Conservation (phyloP, 2,113 vertebrate genomes). For the Melanostigma gelatinosum region DNA sequence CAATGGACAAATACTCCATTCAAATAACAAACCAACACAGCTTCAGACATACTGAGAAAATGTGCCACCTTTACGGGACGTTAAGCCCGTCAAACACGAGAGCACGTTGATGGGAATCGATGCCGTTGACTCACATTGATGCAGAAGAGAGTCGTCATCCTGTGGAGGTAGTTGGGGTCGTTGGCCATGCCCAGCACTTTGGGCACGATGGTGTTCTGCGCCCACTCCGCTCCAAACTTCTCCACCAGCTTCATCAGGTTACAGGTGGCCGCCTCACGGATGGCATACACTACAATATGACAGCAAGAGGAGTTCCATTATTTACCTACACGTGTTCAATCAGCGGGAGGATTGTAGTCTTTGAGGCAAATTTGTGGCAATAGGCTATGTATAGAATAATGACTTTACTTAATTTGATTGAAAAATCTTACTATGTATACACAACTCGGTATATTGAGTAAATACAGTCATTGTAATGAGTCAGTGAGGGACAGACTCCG, state of each 20-base stretch:
- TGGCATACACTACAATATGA: conserved; percentile 85
- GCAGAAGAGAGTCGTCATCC: conserved; percentile 95
- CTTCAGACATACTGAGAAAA: not conserved
- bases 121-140: conserved; percentile 86
- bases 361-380: not conserved
- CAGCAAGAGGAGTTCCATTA: no score
- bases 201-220: conserved; percentile 91
- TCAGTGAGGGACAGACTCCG: conserved; percentile 20
- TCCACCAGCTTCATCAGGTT: conserved; percentile 93
- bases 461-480: not conserved
- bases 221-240: conserved; percentile 93
- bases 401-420: not conserved
- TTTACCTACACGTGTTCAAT: not conserved
- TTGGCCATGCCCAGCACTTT: conserved; percentile 92
- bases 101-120: not conserved
- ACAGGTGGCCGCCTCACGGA: conserved; percentile 90
- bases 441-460: no score
- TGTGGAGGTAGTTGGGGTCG: conserved; percentile 92
- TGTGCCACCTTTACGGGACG: not conserved
- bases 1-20: not conserved
- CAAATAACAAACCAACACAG: not conserved
- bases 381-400: not conserved
- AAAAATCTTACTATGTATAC: no score
- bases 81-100: not conserved
- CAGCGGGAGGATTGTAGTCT: no score